Evolutionary conservation across 2,888 invertebrate genomes (phyloP), one percentile per base, ranked within the genome.

Genomic region (Aleiodes alternator): DNA sequence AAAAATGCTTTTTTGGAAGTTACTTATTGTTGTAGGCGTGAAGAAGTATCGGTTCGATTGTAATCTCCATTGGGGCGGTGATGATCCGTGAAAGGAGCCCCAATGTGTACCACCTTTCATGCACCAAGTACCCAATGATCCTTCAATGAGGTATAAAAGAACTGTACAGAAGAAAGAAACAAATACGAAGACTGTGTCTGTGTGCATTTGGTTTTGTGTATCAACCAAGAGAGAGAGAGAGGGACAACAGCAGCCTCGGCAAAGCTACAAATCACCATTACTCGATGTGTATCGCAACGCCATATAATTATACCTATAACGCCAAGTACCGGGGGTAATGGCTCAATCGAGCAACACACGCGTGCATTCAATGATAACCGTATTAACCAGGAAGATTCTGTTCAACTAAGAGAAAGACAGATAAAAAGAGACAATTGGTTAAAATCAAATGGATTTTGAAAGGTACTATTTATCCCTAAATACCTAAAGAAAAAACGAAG

Each of bases 251-350:
- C 23, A 23, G 23, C 23, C 23, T 23, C 23, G 23, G 34, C 34
- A 84, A 78, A 82, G 80, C 87, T 85, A 88, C 88, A 89, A 89
- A 89, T 89, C 88, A 89, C 88, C 87, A 89, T 89, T 89, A 89
- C 88, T 88, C 88, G 88, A 89, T 89, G 87, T 87, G 84, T 89
- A 89, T 88, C 88, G 87, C 86, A 83, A 85, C 82, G 88, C 87
- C 86, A 87, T 87, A 87, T 89, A 89, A 88, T 88, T 89, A 89
- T 86, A 85, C 85, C 87, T 86, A 88, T 89, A 88, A 87, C 87
- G 87, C 84, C 85, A 84, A 87, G 86, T 86, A 87, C 83, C 86
- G 85, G 43, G 43, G 87, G 87, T 89, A 89, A 89, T 89, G 88
- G 88, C 89, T 89, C 88, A 89, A 89, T 89, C 86, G 86, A 83